Conservation (phyloP, 2,113 vertebrate species). For the Chamaetylas fuelleborni region DNA sequence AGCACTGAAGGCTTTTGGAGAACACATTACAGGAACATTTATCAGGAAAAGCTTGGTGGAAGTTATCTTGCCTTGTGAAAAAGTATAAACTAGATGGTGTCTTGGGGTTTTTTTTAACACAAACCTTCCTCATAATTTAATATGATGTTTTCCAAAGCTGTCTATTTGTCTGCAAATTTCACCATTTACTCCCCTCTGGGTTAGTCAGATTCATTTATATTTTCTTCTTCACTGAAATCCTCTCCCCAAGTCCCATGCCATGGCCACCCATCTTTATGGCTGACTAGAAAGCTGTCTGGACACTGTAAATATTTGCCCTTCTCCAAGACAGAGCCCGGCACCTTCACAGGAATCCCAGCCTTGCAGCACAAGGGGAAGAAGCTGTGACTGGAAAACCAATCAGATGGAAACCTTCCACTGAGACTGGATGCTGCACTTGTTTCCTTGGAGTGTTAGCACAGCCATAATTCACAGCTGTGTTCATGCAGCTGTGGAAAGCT, state of each 20-base stretch:
- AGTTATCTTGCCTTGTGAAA: background rate
- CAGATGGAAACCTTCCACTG: background rate
- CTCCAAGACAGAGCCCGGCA: background rate
- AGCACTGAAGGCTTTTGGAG: background rate
- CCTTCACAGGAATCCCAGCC: background rate
- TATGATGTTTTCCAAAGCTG: background rate
- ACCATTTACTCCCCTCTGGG: background rate
- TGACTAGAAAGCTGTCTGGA: background rate
- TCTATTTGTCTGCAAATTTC: background rate
- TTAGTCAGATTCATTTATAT: background rate
- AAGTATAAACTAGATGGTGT: background rate
- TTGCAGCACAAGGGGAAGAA: background rate
- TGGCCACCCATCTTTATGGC: background rate
- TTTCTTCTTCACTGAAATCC: slow-evolving; percentile 1
- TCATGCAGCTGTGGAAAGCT: background rate
- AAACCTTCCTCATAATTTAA: background rate
- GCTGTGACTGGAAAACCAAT: slow-evolving; percentile 34
- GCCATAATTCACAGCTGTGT: slow-evolving; percentile 16
- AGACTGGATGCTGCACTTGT: background rate
- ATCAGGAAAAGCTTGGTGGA: background rate
- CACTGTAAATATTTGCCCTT: slow-evolving; percentile 20
- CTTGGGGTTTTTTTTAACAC: background rate
- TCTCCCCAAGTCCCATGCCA: background rate
- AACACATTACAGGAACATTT: background rate
- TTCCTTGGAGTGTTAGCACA: slow-evolving; percentile 25